Percentiles rank a stretch among this genome's conserved stretches.
Evolutionary conservation across 1,140 invertebrate genomes (phyloP).

Genomic region (Coelopa frigida): DNA sequence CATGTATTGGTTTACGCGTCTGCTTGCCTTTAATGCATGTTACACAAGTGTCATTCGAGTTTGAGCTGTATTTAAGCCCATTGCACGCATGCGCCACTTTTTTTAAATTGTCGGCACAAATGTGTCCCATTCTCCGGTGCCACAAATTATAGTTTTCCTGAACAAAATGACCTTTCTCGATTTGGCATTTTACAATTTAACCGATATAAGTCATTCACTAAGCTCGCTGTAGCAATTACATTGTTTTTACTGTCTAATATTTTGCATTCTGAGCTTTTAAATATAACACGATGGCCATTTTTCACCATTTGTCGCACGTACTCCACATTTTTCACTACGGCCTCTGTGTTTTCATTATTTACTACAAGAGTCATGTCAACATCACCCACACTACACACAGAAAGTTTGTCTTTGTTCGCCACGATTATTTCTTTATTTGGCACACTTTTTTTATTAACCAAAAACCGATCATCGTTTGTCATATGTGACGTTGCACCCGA

Average conservation of each 20-base stretch:
- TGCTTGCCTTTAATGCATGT: slow-evolving; percentile 30
- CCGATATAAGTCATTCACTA: slow-evolving; percentile 10
- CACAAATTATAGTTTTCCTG: slow-evolving; percentile 10
- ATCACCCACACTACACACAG: slow-evolving; percentile 7
- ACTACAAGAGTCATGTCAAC: neutral
- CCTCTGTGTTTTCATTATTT: neutral
- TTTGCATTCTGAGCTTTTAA: too few relatives aligned
- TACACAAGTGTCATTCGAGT: slow-evolving; percentile 17
- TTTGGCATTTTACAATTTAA: slow-evolving; percentile 1
- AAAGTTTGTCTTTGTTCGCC: slow-evolving; percentile 10
- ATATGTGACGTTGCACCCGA: slow-evolving; percentile 3
- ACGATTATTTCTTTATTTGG: slow-evolving; percentile 6
- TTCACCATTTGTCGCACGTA: slow-evolving; percentile 8
- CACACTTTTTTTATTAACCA: neutral
- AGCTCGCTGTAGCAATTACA: slow-evolving; percentile 3
- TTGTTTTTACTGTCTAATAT: neutral
- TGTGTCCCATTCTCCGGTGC: slow-evolving; percentile 18
- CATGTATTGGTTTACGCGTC: slow-evolving; percentile 15
- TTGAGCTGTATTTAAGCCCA: neutral
- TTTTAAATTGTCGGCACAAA: slow-evolving; percentile 5
- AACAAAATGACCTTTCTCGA: neutral
- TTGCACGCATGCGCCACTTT: slow-evolving; percentile 1
- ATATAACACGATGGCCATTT: too few relatives aligned
- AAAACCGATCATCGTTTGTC: neutral
- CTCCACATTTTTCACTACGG: slow-evolving; percentile 5